Base-by-base conservation (phyloP, 2,888 invertebrate genomes). In the Stratiomys singularior region DNA sequence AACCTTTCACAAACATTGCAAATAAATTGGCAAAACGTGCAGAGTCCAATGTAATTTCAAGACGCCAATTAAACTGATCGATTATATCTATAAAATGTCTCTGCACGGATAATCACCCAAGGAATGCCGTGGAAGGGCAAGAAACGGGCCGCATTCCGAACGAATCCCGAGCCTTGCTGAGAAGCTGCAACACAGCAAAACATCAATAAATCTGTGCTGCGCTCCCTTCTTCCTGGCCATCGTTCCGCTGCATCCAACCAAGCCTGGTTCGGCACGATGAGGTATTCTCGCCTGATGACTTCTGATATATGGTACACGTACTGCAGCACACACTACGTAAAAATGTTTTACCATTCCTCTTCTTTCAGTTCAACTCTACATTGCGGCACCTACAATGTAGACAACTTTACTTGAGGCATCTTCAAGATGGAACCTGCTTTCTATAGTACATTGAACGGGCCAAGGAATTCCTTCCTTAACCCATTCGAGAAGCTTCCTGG, bases 1-100 rank as follows among this genome's bases (percentile, higher is more conserved):
- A 60, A 60, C 23, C 27, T 69, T 25, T 30, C 25, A 44, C 46
- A 46, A 46, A 69, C 47, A 69, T 23, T 69, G 13, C 23, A 5
- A 47, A 69, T 69, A 47, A 46, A 69, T 69, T 69, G 69, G 69
- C 69, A 46, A 69, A 47, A 47, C 69, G 47, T 69, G 69, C 69
- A 28, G 69, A 47, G 69, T 47, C 25, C 69, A 27, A 69, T 69
- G 69, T 47, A 69, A 69, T 69, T 69, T 47, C 69, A 69, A 25
- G 69, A 69, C 69, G 69, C 69, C 69, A 69, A 69, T 69, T 69
- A 69, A 69, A 69, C 69, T 69, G 69, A 69, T 69, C 69, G 69
- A 69, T 69, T 69, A 69, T 69, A 69, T 69, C 69, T 69, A 47
- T 47, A 72, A 56, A 72, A 56, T 30, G 58, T 72, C 72, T 56